Base-by-base conservation (phyloP, 2,113 vertebrate genomes). In the Tragelaphus strepsiceros region DNA sequence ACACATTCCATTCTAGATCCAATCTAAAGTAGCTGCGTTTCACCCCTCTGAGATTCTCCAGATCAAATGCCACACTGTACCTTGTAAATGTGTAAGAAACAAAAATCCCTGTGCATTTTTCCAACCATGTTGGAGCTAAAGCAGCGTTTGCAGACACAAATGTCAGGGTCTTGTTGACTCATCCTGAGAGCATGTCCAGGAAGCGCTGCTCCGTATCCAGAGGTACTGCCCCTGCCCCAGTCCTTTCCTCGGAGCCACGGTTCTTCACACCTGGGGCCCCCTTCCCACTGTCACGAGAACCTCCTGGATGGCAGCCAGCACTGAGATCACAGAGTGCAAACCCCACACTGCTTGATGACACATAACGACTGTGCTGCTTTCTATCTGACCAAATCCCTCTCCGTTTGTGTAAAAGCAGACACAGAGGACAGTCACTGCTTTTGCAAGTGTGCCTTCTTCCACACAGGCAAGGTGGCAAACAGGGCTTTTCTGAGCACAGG, bases 281-380 rank as follows among this genome's bases (percentile, higher is more conserved):
- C 21, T 93, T 30, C 88, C 19, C 15, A 39, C 39, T 10, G 26
- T 28, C 24, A 12, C 0, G 7, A 51, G 61, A 32, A 24, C 28
- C 56, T 53, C 56, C 46, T 17, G 28, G 22, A n/a, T 35, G 30
- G 74, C 13, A 26, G 24, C 26, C 10, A 77, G 30, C 67, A 5
- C 17, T 1, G n/a, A 64, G 78, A 61, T 8, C 3, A 58, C 0
- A 0, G 24, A 26, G 17, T 0, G 3, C 35, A 12, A 11, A 15
- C 46, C 59, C 43, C 26, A 64, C 0, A 13, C 58, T 16, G 7
- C 46, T 22, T 7, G 30, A 43, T 54, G 61, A 2, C 10, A 24
- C 2, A 21, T 13, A 15, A 11, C 77, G 30, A 24, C 58, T 3
- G n/a, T 2, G 3, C 43, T 0, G 10, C 59, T 24, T 35, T 81